Percentiles rank a stretch among this genome's conserved stretches.
These are phyloP conservation scores for Lymantria dispar DNA, from an alignment of 2,888 invertebrate genomes.

Conservation along the genomic window DNA sequence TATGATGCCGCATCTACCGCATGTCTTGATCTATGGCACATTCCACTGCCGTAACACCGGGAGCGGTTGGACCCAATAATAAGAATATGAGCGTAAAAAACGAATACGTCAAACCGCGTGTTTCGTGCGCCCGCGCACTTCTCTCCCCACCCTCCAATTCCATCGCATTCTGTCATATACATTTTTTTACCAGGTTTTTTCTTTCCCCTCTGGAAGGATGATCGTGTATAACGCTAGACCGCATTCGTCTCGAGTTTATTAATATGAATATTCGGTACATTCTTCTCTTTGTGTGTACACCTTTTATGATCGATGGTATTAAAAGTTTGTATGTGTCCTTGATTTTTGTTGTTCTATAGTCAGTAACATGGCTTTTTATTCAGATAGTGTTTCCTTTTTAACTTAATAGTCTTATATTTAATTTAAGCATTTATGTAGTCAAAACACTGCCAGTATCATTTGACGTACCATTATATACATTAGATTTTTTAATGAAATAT, in stretches of 20 bases:
- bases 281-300: constrained; percentile 34
- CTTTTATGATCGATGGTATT: constrained; percentile 36
- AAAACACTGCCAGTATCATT: no score
- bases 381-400: constrained; percentile 19
- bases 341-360: constrained; percentile 28
- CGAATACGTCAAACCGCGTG: constrained; percentile 69
- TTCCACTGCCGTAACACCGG: constrained; percentile 81
- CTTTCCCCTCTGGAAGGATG: constrained; percentile 59
- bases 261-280: constrained; percentile 58
- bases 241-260: constrained; percentile 59
- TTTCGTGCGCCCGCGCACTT: constrained; percentile 65
- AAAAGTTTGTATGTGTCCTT: constrained; percentile 24
- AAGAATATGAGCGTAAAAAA: constrained; percentile 79
- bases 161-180: constrained; percentile 55
- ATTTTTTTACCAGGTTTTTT: constrained; percentile 41
- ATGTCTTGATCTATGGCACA: constrained; percentile 62
- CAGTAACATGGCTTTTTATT: constrained; percentile 28
- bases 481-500: no score
- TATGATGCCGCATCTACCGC: constrained; percentile 55
- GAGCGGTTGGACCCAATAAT: constrained; percentile 79
- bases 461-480: no score
- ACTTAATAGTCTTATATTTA: background rate
- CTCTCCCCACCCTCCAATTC: constrained; percentile 32
- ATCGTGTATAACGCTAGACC: constrained; percentile 75
- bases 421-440: no score